phyloP scores from a whole-genome alignment of 2,113 vertebrate genomes.

The Delphinus delphis region DNA sequence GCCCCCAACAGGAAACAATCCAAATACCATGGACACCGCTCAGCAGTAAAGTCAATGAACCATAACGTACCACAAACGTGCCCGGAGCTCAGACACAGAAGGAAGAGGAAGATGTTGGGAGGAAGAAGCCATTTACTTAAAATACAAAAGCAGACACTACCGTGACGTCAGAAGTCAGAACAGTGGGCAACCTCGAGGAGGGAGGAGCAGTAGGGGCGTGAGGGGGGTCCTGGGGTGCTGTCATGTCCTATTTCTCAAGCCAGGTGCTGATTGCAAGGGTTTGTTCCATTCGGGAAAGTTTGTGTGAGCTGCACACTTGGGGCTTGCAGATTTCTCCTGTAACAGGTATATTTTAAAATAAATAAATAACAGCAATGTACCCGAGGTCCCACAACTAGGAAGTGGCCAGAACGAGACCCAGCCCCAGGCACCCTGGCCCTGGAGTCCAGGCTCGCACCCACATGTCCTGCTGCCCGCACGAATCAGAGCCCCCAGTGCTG shows the following conservation, averaged over 20 bases:
- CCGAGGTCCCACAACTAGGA: not conserved
- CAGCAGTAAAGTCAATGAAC: not conserved
- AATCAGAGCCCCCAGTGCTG: not conserved
- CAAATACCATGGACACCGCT: not conserved
- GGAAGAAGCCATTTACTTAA: not conserved
- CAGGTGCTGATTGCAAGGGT: not conserved
- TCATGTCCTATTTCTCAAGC: not conserved
- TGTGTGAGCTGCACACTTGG: not conserved
- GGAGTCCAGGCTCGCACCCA: not conserved
- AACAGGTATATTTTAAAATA: not conserved
- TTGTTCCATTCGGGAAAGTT: not conserved
- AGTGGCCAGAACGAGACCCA: not conserved
- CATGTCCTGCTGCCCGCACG: not conserved
- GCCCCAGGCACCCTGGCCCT: not conserved
- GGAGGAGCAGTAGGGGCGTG: not conserved
- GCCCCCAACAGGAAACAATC: not conserved
- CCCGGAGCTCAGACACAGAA: not conserved
- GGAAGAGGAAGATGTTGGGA: no score
- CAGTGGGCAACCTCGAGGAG: rapidly evolving
- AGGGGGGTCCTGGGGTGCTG: no score
- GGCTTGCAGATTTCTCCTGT: not conserved
- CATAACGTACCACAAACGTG: rapidly evolving
- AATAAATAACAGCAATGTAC: not conserved
- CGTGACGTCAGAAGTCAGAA: not conserved
- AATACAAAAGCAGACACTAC: not conserved